Base-by-base conservation (phyloP, 2,797 vertebrate genomes). In the Simalia tracyae region DNA sequence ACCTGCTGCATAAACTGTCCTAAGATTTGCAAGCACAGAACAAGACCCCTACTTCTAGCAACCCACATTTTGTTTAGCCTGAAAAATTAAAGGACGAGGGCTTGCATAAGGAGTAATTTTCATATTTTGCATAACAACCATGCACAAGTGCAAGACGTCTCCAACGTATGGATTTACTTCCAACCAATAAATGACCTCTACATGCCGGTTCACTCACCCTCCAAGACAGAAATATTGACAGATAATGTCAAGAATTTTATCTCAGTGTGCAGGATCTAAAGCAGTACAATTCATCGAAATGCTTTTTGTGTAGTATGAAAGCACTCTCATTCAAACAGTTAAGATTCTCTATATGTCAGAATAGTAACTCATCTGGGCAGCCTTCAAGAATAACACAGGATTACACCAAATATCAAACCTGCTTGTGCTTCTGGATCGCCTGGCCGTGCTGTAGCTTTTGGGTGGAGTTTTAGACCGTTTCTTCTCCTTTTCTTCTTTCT, bases 391-490 rank as follows among this genome's bases (percentile, higher is more conserved):
- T 4, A 84, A 87, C 4, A 2, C 4, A 84, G 19, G 4, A 10
- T 63, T 56, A 57, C 0, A 63, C 7, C 64, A 46, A 24, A 10
- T 3, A 57, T 81, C 0, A 19, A 96, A 99, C 99, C 99, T 98
- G 97, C 97, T 99, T 91, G 98, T 97, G 97, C 99, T 99, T 95
- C 98, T 97, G 50, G 99, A 99, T 91, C 99, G 98, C 90, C 99
- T 97, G 86, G 98, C 98, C 93, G 99, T 99, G 97, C 99, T 99
- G 96, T 99, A 99, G 97, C 99, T 99, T 97, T 99, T 99, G 68
- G 99, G 99, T 7, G 99, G 99, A 7, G 99, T 99, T 98, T 99
- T 99, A 5, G 99, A 99, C 89, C 99, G 98, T 95, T 99, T 99
- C 96, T 99, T 99, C 19, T 98, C 98, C 96, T 99, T 99, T 63